These are phyloP conservation scores for Pipistrellus pygmaeus DNA, from an alignment of 2,797 vertebrate species.

Conservation along the genomic window DNA sequence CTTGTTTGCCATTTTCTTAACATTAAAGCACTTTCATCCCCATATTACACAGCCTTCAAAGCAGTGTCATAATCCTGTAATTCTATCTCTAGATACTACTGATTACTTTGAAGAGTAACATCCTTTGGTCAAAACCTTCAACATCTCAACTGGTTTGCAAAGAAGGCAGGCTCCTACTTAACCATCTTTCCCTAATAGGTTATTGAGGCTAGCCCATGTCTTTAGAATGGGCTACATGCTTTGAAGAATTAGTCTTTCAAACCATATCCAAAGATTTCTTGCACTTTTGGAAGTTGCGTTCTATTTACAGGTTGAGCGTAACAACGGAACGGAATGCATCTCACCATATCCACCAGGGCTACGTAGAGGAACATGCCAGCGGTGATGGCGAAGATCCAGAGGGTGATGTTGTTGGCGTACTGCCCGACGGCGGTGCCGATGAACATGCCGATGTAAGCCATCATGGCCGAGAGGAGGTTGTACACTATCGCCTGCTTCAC, in stretches of 20 bases:
- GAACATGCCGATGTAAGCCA: slow-evolving; percentile 98
- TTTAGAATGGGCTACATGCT: slow-evolving; percentile 3
- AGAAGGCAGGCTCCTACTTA: not conserved
- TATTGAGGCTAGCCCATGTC: not conserved
- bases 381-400: slow-evolving; percentile 98
- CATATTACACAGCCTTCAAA: not conserved
- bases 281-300: not conserved
- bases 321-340: slow-evolving; percentile 33
- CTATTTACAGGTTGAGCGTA: not conserved
- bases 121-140: not conserved
- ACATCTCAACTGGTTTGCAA: not conserved
- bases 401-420: slow-evolving; percentile 96
- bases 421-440: slow-evolving; percentile 97
- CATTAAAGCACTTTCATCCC: not conserved
- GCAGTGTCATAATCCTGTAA: not conserved
- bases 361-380: slow-evolving; percentile 99
- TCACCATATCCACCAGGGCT: slow-evolving; percentile 98
- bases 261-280: not conserved
- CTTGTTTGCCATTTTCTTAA: not conserved
- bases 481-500: slow-evolving; percentile 98
- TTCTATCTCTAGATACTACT: not conserved
- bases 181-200: not conserved
- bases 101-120: not conserved
- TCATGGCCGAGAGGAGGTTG: slow-evolving; percentile 97
- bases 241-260: not conserved